Evolutionary conservation across 2,888 invertebrate species (phyloP), one percentile per base, ranked within the genome.

Genomic region (Brachynemurus nebulosus): DNA sequence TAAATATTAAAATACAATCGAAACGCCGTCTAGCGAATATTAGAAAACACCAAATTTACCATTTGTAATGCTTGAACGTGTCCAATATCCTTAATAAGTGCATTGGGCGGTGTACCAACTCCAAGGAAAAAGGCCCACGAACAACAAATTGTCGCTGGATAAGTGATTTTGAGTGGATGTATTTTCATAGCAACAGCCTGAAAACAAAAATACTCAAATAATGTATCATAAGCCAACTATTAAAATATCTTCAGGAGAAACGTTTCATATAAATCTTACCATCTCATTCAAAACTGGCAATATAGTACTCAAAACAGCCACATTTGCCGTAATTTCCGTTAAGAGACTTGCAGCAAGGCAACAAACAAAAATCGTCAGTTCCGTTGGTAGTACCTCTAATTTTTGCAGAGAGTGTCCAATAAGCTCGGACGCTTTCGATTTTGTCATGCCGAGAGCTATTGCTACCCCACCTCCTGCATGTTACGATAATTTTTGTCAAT

Each of bases 51-150:
- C n/a, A n/a, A n/a, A n/a, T 66, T 61, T 55, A 83, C 78, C 78
- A 89, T 86, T 55, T 86, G 84, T 47, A 75, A 72, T 6, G 85
- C 83, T 50, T 75, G 76, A 65, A 89, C 86, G 54, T 80, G 78
- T 2, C 83, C 84, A 9, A 85, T 84, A 1, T 84, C 85, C 16
- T 86, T 86, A 0, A 86, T 91, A 47, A 96, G 86, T 3, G 95
- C 93, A 65, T 95, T 95, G 12, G 93, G 92, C 2, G 93, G 92
- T 0, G 93, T 93, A 39, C 91, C 92, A 11, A 93, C 92, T 0
- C 92, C 93, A 63, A 95, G 72, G 72, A 90, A 90, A 72, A 92
- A 88, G 7, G 86, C 90, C 70, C 90, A 90, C 43, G 91, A 91
- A 60, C 90, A 89, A 3, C 88, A 83, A 18, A 93, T 67, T 1